Conservation (phyloP, 2,888 invertebrate species). For the Drosophila quinaria region DNA sequence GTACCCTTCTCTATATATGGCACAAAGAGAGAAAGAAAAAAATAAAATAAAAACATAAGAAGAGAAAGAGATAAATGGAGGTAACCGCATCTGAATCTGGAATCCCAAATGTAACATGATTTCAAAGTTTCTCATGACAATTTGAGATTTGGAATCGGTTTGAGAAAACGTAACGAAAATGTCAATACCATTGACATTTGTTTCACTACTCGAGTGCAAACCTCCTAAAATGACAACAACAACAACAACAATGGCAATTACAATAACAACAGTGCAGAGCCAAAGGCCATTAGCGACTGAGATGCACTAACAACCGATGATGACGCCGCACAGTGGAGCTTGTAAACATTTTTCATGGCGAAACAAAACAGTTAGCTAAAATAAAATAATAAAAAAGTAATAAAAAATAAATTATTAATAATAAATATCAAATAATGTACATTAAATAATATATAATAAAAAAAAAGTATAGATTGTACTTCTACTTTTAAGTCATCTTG, state of each 20-base stretch:
- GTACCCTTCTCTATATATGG: slow-evolving; percentile 45
- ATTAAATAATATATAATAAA: too few relatives aligned
- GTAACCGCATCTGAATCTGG: slow-evolving; percentile 40
- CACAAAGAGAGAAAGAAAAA: slow-evolving; percentile 11
- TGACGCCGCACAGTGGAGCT: slow-evolving; percentile 26
- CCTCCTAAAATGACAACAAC: slow-evolving; percentile 26
- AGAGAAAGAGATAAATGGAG: slow-evolving; percentile 13
- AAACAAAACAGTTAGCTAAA: neutral
- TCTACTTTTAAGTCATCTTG: too few relatives aligned
- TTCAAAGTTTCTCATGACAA: slow-evolving; percentile 76
- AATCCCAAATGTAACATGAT: slow-evolving; percentile 61
- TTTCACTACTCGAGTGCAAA: slow-evolving; percentile 46
- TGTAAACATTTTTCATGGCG: neutral
- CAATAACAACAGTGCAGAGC: slow-evolving; percentile 28
- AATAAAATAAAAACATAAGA: slow-evolving; percentile 11
- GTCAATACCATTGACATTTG: slow-evolving; percentile 81
- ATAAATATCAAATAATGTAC: too few relatives aligned
- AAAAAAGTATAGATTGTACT: too few relatives aligned
- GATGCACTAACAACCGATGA: slow-evolving; percentile 61
- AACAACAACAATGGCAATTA: slow-evolving; percentile 27
- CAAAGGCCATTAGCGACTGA: slow-evolving; percentile 63
- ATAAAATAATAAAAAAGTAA: too few relatives aligned
- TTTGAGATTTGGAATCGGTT: slow-evolving; percentile 63
- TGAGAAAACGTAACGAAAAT: slow-evolving; percentile 66
- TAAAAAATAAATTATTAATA: too few relatives aligned